These are phyloP conservation scores for Columba janthina DNA, from an alignment of 2,113 vertebrate genomes.

Conservation along the genomic window DNA sequence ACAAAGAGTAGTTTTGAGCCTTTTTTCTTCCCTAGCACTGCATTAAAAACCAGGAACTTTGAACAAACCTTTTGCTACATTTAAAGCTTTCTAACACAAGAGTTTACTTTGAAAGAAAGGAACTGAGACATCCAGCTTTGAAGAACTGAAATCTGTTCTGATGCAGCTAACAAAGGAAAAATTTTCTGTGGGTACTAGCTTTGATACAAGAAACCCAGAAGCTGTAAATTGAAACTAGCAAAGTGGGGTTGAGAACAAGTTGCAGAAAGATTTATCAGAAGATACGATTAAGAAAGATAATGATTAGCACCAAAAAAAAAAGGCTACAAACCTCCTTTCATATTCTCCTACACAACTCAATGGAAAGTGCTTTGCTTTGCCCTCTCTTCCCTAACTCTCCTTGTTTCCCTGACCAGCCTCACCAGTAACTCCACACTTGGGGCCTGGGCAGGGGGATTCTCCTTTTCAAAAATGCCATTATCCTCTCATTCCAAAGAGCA, in stretches of 20 bases:
- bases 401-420: fast-evolving
- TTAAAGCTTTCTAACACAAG: neutral
- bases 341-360: neutral
- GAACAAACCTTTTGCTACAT: neutral
- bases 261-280: neutral
- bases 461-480: neutral
- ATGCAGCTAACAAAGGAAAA: neutral
- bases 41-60: neutral
- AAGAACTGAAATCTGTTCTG: neutral
- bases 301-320: neutral
- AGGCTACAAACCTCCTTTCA: neutral
- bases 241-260: neutral
- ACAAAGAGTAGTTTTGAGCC: neutral
- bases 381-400: neutral
- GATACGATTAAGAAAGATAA: neutral
- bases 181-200: neutral
- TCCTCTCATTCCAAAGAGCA: neutral
- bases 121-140: neutral
- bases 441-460: neutral
- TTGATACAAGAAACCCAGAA: neutral
- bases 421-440: neutral
- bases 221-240: neutral
- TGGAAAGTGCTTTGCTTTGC: neutral
- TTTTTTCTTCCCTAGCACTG: neutral
- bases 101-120: neutral